phyloP scores from a whole-genome alignment of 2,888 invertebrate species.

The Actias luna region DNA sequence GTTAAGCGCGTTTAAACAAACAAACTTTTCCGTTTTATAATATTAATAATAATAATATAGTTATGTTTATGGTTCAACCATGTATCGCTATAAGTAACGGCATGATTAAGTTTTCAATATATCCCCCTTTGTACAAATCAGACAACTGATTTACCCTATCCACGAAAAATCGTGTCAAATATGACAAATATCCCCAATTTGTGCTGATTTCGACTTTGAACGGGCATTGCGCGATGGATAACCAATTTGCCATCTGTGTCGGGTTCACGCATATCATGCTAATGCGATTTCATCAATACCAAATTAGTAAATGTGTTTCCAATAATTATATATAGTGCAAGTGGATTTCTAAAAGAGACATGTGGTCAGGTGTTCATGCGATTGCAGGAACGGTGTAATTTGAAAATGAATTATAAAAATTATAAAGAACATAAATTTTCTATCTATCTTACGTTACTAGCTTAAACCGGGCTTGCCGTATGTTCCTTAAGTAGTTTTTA shows the following conservation, averaged over 20 bases:
- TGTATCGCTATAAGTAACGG: neutral
- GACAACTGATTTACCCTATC: constrained; percentile 49
- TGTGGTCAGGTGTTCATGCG: neutral
- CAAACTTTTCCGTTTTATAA: too few species aligned
- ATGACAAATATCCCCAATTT: constrained; percentile 61
- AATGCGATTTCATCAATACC: constrained; percentile 52
- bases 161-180: constrained; percentile 56
- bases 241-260: constrained; percentile 57
- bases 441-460: too few species aligned
- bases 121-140: neutral
- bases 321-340: constrained; percentile 46
- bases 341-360: constrained; percentile 38
- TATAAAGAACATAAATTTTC: too few species aligned
- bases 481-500: too few species aligned
- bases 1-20: too few species aligned
- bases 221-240: constrained; percentile 39
- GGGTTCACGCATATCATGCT: constrained; percentile 55
- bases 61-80: neutral
- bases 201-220: constrained; percentile 34
- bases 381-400: neutral
- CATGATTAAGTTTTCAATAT: constrained; percentile 1
- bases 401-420: too few species aligned
- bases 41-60: too few species aligned
- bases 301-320: constrained; percentile 50
- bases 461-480: too few species aligned